Percentiles rank a stretch among this genome's conserved stretches.
Evolutionary conservation across 2,797 vertebrate genomes (phyloP).

Genomic region (Glyptemys insculpta): DNA sequence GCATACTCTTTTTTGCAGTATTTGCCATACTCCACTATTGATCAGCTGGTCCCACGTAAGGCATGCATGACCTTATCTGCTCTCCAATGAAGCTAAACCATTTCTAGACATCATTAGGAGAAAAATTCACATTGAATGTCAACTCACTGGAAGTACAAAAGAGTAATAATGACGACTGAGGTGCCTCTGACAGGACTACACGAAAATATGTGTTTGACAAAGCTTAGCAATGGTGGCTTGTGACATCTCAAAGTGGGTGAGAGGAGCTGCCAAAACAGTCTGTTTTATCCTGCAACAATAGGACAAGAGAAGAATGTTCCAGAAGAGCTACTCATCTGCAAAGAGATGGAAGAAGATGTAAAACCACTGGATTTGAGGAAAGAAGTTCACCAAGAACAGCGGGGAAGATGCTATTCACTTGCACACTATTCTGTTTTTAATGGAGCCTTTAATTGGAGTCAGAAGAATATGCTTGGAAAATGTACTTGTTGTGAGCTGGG

Average conservation of each 20-base stretch:
- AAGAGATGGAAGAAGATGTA: not conserved
- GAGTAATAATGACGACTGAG: not conserved
- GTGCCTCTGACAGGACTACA: not conserved
- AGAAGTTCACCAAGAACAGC: not conserved
- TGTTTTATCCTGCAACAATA: not conserved
- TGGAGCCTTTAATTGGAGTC: not conserved
- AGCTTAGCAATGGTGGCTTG: not conserved
- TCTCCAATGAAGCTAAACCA: rapidly evolving
- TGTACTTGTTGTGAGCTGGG: too few species aligned
- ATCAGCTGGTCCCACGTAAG: not conserved
- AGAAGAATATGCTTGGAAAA: not conserved
- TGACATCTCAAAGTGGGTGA: not conserved
- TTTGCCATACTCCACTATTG: not conserved
- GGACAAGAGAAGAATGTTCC: not conserved
- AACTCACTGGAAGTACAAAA: not conserved
- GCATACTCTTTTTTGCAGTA: not conserved
- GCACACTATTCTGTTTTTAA: not conserved
- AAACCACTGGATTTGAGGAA: not conserved
- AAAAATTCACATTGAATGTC: not conserved
- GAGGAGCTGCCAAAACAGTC: not conserved
- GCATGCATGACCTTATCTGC: not conserved
- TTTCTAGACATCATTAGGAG: not conserved
- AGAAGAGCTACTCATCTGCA: not conserved
- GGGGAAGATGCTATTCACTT: not conserved
- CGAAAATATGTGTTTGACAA: not conserved